Percentiles rank a stretch among this genome's conserved stretches.
These are phyloP conservation scores for Coecobrya sp. DNA, from an alignment of 2,888 invertebrate species.

Conservation along the genomic window DNA sequence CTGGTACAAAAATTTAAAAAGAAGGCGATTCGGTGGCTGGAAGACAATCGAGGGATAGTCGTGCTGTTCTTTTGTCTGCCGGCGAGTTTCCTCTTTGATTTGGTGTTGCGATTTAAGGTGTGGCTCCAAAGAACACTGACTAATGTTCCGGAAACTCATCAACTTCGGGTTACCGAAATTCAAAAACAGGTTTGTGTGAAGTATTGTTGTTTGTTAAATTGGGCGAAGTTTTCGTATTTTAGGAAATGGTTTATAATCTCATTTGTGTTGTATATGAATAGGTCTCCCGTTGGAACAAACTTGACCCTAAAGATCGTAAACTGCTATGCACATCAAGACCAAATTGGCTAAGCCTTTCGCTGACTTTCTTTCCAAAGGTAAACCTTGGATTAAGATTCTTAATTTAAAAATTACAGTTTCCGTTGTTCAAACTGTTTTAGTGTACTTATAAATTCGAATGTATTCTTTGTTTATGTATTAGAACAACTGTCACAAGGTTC, in stretches of 20 bases:
- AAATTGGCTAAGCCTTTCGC: conserved; percentile 92
- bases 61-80: conserved; percentile 91
- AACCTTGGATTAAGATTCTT: too few relatives aligned
- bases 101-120: conserved; percentile 88
- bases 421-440: neutral
- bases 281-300: conserved; percentile 87
- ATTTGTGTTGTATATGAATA: conserved; percentile 70
- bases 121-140: conserved; percentile 88
- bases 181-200: conserved; percentile 86
- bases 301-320: conserved; percentile 88
- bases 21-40: conserved; percentile 88
- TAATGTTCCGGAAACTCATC: conserved; percentile 86
- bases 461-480: conserved; percentile 69
- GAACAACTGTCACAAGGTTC: conserved; percentile 90
- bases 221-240: too few relatives aligned
- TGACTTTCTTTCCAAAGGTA: conserved; percentile 91
- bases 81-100: conserved; percentile 90
- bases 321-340: conserved; percentile 91
- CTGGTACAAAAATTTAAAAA: conserved; percentile 47
- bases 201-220: neutral
- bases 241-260: too few relatives aligned
- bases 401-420: too few relatives aligned
- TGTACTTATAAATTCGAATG: too few relatives aligned
- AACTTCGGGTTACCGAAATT: conserved; percentile 87
- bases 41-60: conserved; percentile 90